These are phyloP conservation scores for Brenthis hecate DNA, from an alignment of 2,888 invertebrate genomes.

Conservation along the genomic window DNA sequence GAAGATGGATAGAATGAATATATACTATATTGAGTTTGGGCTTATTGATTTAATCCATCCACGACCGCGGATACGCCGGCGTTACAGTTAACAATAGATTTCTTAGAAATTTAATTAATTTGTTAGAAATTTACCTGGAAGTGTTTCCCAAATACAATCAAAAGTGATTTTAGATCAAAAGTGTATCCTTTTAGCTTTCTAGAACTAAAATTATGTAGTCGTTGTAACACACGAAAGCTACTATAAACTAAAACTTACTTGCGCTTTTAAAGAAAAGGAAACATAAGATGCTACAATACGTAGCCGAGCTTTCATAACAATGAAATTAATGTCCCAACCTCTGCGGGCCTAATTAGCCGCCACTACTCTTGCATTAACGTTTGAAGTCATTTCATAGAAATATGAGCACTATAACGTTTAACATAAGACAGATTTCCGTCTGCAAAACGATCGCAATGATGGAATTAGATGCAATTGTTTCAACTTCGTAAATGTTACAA, in stretches of 20 bases:
- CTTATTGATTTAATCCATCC: too few relatives aligned
- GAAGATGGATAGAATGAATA: too few relatives aligned
- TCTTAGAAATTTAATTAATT: too few relatives aligned
- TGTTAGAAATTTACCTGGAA: too few relatives aligned
- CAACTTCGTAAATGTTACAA: slow-evolving; percentile 22
- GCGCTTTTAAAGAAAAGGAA: slow-evolving; percentile 24
- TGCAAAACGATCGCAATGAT: slow-evolving; percentile 12
- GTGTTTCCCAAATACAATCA: too few relatives aligned
- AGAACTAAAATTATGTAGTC: too few relatives aligned
- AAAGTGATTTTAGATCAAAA: too few relatives aligned
- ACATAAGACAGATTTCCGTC: slow-evolving; percentile 15
- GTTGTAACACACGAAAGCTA: too few relatives aligned
- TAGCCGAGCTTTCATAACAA: slow-evolving; percentile 48
- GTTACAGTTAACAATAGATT: too few relatives aligned
- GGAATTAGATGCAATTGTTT: slow-evolving; percentile 36
- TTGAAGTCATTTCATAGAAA: background rate
- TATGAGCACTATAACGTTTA: background rate
- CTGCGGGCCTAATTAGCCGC: slow-evolving; percentile 54
- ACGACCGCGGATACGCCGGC: too few relatives aligned
- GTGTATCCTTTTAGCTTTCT: too few relatives aligned
- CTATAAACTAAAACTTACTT: background rate
- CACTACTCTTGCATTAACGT: slow-evolving; percentile 45
- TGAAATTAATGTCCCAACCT: slow-evolving; percentile 54
- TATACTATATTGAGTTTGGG: too few relatives aligned
- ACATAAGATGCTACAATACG: slow-evolving; percentile 41